Evolutionary conservation across 1,140 invertebrate species (phyloP).

Genomic region (Euura lappo): DNA sequence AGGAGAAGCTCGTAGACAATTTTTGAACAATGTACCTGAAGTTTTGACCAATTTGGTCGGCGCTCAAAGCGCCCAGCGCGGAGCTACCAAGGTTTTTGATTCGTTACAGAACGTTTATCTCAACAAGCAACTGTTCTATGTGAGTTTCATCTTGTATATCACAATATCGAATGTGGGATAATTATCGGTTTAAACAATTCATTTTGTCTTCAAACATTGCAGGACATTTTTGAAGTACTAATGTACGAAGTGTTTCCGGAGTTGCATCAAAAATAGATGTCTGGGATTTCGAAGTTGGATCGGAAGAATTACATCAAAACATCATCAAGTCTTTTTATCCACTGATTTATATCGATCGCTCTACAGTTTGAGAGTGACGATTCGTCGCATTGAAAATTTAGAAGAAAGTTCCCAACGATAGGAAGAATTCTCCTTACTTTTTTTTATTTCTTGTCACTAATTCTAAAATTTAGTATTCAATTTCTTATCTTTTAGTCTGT

Average conservation of each 20-base stretch:
- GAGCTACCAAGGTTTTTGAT: constrained; percentile 87
- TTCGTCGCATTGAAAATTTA: too few relatives aligned
- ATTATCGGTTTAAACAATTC: neutral
- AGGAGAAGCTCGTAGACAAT: constrained; percentile 68
- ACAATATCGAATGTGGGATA: constrained; percentile 8
- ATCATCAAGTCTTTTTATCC: too few relatives aligned
- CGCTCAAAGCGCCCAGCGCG: constrained; percentile 80
- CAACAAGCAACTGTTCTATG: constrained; percentile 92
- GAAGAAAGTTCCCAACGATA: too few relatives aligned
- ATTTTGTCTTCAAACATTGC: constrained; percentile 31
- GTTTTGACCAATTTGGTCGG: constrained; percentile 84
- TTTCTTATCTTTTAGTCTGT: neutral
- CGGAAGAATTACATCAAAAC: too few relatives aligned
- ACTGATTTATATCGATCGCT: too few relatives aligned
- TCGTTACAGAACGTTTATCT: constrained; percentile 83
- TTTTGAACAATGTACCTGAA: constrained; percentile 78
- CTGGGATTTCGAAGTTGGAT: neutral
- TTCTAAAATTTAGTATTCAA: too few relatives aligned
- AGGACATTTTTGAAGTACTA: constrained; percentile 78
- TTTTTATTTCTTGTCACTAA: too few relatives aligned
- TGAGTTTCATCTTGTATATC: constrained; percentile 61
- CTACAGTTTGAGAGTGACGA: too few relatives aligned
- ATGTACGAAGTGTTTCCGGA: constrained; percentile 80
- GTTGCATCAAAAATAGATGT: constrained; percentile 59
- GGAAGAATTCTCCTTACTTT: too few relatives aligned